A percentile compares a stretch with the other conserved stretches of the same genome.
Evolutionary conservation across 1,140 invertebrate species (phyloP).

Genomic region (Lethrus apterus): DNA sequence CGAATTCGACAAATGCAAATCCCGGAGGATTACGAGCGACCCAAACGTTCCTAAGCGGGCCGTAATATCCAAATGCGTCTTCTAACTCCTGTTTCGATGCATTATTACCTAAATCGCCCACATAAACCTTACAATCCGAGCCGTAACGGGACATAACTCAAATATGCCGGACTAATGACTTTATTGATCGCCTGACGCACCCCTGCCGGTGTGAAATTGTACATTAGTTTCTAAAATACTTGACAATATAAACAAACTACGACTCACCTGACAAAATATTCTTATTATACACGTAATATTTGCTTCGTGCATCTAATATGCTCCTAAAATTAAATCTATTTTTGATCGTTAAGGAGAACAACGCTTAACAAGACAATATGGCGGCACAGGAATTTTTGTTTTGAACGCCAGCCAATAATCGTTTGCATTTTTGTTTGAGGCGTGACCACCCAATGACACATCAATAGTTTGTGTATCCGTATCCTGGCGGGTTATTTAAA

Average conservation of each 20-base stretch:
- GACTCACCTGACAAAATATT: no score
- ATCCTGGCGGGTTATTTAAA: no score
- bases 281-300: no score
- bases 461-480: no score
- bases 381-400: constrained; percentile 10
- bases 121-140: constrained; percentile 92
- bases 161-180: constrained; percentile 27
- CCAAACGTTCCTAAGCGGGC: constrained; percentile 89
- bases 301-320: no score
- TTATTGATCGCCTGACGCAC: constrained; percentile 16
- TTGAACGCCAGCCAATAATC: constrained; percentile 10
- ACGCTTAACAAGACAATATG: constrained; percentile 14
- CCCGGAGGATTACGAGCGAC: constrained; percentile 87
- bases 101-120: constrained; percentile 84
- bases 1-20: constrained; percentile 95
- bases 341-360: no score
- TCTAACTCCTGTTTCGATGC: constrained; percentile 88
- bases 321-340: no score
- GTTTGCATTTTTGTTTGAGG: constrained; percentile 10
- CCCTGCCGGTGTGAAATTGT: no score
- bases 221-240: no score
- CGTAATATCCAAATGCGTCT: constrained; percentile 92
- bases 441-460: constrained; percentile 8
- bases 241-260: no score
- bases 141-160: constrained; percentile 65